Evolutionary conservation across 2,797 vertebrate species (phyloP), one percentile per base, ranked within the genome.

Genomic region (Tiaroga cobitis): DNA sequence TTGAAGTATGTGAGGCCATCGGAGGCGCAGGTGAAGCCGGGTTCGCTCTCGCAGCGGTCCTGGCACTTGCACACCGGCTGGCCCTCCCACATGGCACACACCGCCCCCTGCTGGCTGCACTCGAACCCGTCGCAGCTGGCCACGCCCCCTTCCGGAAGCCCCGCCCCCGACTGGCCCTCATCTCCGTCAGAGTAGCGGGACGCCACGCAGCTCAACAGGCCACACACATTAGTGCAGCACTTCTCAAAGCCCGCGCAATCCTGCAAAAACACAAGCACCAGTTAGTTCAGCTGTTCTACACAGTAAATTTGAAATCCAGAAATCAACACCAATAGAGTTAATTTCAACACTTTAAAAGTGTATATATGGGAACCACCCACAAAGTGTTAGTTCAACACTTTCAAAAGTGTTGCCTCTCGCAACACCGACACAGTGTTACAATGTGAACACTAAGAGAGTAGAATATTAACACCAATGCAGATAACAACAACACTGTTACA

Each of bases 1-100:
- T 99, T 99, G 91, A 99, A 99, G 90, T 99, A 99, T 11, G 98
- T 99, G 92, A 99, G 96, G 67, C 98, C 98, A 0, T 99, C 98
- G 0, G 98, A 99, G 26, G 98, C 97, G 0, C 98, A 99, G 11
- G 98, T 99, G 92, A 99, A 99, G 89, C 95, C 97, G 84, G 98
- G 98, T 89, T 99, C 98, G 86, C 98, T 99, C 91, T 97, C 97
- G 0, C 98, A 99, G 73, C 96, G 95, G 92, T 99, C 98, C 84
- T 95, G 96, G 93, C 98, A 99, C 91, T 97, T 98, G 92, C 98
- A 99, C 82, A 98, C 94, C 0, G 97, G 97, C 87, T 98, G 97
- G 54, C 96, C 97, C 0, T 98, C 97, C 98, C 98, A 99, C 91
- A 99, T 95, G 92, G 97, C 97, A 0, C 98, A 99, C 90, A 96